Base-by-base conservation (phyloP, 2,113 vertebrate genomes). In the Xiphophorus couchianus region DNA sequence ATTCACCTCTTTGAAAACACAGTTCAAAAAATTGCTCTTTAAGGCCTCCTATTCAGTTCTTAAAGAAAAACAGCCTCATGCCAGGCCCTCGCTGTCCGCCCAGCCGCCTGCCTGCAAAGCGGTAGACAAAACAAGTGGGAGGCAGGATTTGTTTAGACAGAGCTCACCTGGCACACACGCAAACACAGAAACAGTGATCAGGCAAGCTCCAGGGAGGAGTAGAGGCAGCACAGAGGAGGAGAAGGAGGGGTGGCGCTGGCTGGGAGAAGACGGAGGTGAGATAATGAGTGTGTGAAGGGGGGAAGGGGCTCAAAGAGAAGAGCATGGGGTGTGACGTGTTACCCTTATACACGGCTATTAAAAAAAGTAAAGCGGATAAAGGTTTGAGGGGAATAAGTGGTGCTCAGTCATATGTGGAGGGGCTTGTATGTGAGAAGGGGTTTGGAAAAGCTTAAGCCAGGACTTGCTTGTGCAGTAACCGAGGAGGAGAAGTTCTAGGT, bases 81-180 rank as follows among this genome's bases (percentile, higher is more conserved):
- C 66, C 81, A 76, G 76, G 66, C 67, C 80, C 68, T 65, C 30
- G 60, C 81, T 60, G 85, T 86, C 88, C 42, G 71, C 78, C 69
- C 25, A 3, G 86, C 87, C 68, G 87, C 89, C 87, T 76, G 86
- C 85, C 88, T 73, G 15, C 75, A 63, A 82, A 68, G 62, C 70
- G 48, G 71, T 84, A 94, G 93, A 93, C 93, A 93, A 93, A 93
- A 94, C 93, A 94, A 94, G 83, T 62, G 66, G 85, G 72, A 87
- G 86, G 90, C 72, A 84, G 86, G 86, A 87, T 91, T 92, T 92
- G 92, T 93, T 93, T 92, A 82, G 88, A 93, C 91, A 92, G 90
- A 83, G 86, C 89, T 93, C 92, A 94, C 93, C 93, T 94, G 92
- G 91, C 69, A 82, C 87, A 81, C 88, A 82, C 74, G 66, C 81